These are phyloP conservation scores for Cnemophilus loriae DNA, from an alignment of 2,113 vertebrate genomes.

Conservation along the genomic window DNA sequence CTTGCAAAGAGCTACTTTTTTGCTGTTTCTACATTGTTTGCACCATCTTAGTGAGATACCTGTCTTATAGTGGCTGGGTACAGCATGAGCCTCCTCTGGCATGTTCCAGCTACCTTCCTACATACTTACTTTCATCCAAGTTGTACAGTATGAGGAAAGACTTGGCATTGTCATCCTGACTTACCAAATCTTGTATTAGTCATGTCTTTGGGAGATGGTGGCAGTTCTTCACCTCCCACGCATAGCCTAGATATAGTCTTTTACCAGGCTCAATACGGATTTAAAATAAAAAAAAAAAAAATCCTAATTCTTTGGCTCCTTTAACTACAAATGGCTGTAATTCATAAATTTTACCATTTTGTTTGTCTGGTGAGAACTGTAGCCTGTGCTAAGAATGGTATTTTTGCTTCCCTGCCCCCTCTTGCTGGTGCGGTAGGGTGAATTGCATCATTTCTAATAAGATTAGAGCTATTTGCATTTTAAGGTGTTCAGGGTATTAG, in stretches of 20 bases:
- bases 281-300: not conserved
- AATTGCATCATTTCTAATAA: conserved; percentile 69
- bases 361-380: not conserved
- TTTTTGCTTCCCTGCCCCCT: conserved; percentile 29
- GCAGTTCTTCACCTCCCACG: conserved; percentile 43
- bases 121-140: conserved; percentile 25
- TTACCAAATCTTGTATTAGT: conserved; percentile 58
- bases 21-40: not conserved
- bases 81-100: not conserved
- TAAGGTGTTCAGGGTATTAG: conserved; percentile 69
- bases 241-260: conserved; percentile 43
- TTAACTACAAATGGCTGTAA: conserved; percentile 20
- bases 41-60: not conserved
- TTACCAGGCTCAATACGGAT: not conserved
- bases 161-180: conserved; percentile 55
- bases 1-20: not conserved
- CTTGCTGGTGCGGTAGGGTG: not conserved
- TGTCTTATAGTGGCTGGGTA: not conserved
- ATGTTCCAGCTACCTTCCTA: conserved; percentile 1
- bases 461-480: conserved; percentile 70
- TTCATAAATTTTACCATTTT: conserved; percentile 4
- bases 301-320: not conserved
- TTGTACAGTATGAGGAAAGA: conserved; percentile 38
- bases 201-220: conserved; percentile 58
- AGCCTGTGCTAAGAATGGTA: not conserved